Base-by-base conservation (phyloP, 2,797 vertebrate species). In the Tachyglossus aculeatus region DNA sequence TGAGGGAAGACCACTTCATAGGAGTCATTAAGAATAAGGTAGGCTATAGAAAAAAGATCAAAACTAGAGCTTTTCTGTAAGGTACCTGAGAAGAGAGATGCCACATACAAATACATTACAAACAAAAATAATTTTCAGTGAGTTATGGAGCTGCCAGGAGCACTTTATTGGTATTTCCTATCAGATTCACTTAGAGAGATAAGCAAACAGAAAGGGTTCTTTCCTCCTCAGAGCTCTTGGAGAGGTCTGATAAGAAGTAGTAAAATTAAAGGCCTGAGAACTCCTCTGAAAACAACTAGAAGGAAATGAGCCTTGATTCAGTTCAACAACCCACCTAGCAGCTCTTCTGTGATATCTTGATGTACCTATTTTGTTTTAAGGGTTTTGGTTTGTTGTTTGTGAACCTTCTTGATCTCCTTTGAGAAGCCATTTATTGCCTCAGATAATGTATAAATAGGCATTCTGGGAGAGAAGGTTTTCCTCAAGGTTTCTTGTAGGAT, bases 301-400 rank as follows among this genome's bases (percentile, higher is more conserved):
- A 43, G 29, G 29, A 7, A 27, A 5, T 2, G 10, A 31, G 21
- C 15, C 3, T 12, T 18, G 4, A 4, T 21, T 9, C 3, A 33
- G 13, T 10, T 29, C 4, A 11, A 9, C 3, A 22, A 21, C n/a
- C 11, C 0, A 57, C 19, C 4, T 12, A 3, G 13, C 1, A 37
- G 24, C 8, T 41, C 5, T 5, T 22, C 47, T 15, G 22, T 19
- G 51, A 15, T 6, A 18, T 8, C 22, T 18, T 33, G 19, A 13
- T 1, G 16, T 31, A 14, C 51, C 2, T 0, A n/a, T 5, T 38
- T 38, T 19, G 5, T 25, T 19, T 19, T n/a, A n/a, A 55, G 19
- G 36, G 16, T 29, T 31, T 25, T 36, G 29, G 32, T 4, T 14
- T 62, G 38, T 12, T 34, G 3, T 33, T 16, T 48, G 27, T 31